Conservation (phyloP, 2,113 vertebrate species). For the Crocuta crocuta region DNA sequence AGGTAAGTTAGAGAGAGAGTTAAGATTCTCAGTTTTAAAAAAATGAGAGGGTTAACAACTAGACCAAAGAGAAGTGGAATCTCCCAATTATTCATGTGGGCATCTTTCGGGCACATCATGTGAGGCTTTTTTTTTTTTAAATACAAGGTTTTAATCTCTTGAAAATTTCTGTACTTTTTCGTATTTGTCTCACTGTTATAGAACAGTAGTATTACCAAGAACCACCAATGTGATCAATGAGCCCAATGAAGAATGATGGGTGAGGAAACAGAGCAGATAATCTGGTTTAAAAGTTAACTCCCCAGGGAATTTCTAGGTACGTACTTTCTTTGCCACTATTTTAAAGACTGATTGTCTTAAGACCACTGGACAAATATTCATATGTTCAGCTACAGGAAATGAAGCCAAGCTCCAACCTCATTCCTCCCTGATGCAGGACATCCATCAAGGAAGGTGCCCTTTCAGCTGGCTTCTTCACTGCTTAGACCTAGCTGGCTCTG, state of each 20-base stretch:
- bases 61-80: not conserved
- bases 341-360: not conserved
- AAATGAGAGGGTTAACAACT: not conserved
- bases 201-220: not conserved
- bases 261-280: not conserved
- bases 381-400: not conserved
- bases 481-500: not conserved
- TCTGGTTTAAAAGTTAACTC: not conserved
- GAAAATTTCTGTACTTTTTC: not conserved
- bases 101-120: not conserved
- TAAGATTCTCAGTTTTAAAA: not conserved
- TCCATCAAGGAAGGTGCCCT: rapidly evolving
- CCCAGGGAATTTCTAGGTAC: not conserved
- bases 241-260: not conserved
- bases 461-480: not conserved
- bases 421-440: not conserved
- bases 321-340: not conserved
- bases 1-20: not conserved
- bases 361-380: not conserved
- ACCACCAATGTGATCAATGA: not conserved
- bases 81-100: not conserved
- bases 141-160: not conserved
- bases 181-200: not conserved
- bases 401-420: not conserved
- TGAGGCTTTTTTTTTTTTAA: not conserved